Base-by-base conservation (phyloP, 1,140 invertebrate genomes). In the Megalonaias nervosa region DNA sequence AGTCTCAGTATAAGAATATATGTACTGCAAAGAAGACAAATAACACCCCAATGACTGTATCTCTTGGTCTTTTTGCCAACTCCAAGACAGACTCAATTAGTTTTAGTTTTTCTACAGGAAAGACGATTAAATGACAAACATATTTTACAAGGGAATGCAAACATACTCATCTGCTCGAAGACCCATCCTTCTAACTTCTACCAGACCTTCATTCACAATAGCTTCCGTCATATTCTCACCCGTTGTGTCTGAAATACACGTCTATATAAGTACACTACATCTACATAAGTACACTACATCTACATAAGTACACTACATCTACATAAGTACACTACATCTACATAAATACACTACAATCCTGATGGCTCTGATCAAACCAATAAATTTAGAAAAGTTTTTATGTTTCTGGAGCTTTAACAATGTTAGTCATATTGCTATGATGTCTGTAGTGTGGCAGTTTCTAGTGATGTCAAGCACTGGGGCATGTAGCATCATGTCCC, bases 171-270 rank as follows among this genome's bases (percentile, higher is more conserved):
- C 92, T 23, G 91, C 92, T 65, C 94, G 93, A 31, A 95, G 93
- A 11, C 94, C 94, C 73, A 95, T 94, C 65, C 94, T 93, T 82
- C 97, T 94, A 0, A 99, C 95, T 70, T 94, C 94, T 0, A 95
- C 96, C 3, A 97, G 90, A 68, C 98, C 98, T 91, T 98, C 97
- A 1, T 93, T 92, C 11, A 99, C 94, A 77, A 98, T 92, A 0
- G 93, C 92, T 89, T 99, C 97, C 17, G 95, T 95, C 12, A 99
- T 92, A 89, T 98, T 99, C 86, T 84, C 82, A 56, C 85, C 84
- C 48, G 74, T 71, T 26, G 75, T 79, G 66, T 89, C 88, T 85
- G 83, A 58, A 80, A 82, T 68, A 60, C 11, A 77, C 56, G 23
- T 15, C 9, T 23, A 9, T 6, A 3, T 23, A 62, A 9, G 19